Conservation (phyloP, 1,140 invertebrate species). For the Drosophila lini region DNA sequence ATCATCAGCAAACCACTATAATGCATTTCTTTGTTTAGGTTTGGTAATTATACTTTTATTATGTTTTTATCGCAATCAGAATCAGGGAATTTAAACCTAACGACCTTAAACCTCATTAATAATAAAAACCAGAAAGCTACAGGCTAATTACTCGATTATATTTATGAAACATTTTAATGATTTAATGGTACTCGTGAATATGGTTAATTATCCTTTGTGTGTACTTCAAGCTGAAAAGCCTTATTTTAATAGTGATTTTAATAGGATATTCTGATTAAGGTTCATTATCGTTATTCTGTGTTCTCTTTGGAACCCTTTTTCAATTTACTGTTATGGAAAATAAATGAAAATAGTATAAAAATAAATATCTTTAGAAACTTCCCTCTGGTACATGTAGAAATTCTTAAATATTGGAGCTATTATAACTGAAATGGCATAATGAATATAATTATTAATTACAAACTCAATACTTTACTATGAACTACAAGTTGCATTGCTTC, state of each 20-base stretch:
- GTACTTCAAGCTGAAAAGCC: background rate
- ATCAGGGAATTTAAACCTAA: conserved; percentile 1
- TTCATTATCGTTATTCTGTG: background rate
- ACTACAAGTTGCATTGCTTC: background rate
- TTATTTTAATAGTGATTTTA: background rate
- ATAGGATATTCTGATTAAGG: background rate
- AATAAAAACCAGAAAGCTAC: background rate
- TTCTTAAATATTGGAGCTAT: background rate
- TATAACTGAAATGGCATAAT: background rate
- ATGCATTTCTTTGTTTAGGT: conserved; percentile 6
- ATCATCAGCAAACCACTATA: background rate
- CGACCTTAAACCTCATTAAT: conserved; percentile 1
- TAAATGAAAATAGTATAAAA: background rate
- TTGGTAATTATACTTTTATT: background rate
- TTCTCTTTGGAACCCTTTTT: too few relatives aligned
- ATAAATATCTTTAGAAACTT: background rate
- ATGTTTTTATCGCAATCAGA: background rate
- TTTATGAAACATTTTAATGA: conserved; percentile 1
- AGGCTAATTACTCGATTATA: conserved; percentile 4
- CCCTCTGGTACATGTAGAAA: background rate
- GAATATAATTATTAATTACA: background rate
- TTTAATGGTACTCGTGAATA: background rate
- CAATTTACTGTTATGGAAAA: too few relatives aligned
- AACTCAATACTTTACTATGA: too few relatives aligned
- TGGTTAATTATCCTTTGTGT: conserved; percentile 1